A percentile compares a stretch with the other conserved stretches of the same genome.
Evolutionary conservation across 1,140 invertebrate genomes (phyloP).

Genomic region (Meloidogyne hapla): DNA sequence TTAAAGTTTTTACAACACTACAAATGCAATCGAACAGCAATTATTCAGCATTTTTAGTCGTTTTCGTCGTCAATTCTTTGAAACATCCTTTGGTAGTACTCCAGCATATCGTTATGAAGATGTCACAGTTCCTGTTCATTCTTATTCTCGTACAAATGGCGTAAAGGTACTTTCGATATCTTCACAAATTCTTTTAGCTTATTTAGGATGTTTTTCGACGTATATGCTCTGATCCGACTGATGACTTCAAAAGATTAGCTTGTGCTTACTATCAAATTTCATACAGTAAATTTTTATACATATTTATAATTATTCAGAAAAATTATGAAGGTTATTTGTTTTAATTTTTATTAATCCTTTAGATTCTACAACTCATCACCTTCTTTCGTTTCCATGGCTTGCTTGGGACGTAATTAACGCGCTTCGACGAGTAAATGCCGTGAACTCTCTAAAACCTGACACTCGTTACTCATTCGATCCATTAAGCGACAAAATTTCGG

Average conservation of each 20-base stretch:
- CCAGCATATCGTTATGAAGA: slow-evolving; percentile 38
- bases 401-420: slow-evolving; percentile 46
- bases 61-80: slow-evolving; percentile 40
- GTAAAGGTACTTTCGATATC: slow-evolving; percentile 5
- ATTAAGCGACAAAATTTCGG: slow-evolving; percentile 34
- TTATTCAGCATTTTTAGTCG: slow-evolving; percentile 37
- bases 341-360: slow-evolving; percentile 19
- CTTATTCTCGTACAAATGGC: slow-evolving; percentile 10
- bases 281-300: slow-evolving; percentile 33
- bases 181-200: background rate
- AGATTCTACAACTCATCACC: slow-evolving; percentile 32
- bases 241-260: slow-evolving; percentile 41
- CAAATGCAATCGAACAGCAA: slow-evolving; percentile 43
- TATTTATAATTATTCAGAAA: background rate
- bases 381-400: slow-evolving; percentile 50
- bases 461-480: slow-evolving; percentile 48
- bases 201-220: slow-evolving; percentile 36
- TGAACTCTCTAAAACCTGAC: background rate
- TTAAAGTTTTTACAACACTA: slow-evolving; percentile 48
- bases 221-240: slow-evolving; percentile 34
- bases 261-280: slow-evolving; percentile 44
- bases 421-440: slow-evolving; percentile 34
- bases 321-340: background rate
- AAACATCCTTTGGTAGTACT: slow-evolving; percentile 20
- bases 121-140: slow-evolving; percentile 26